Conservation (phyloP, 2,113 vertebrate species). For the Seriola quinqueradiata region DNA sequence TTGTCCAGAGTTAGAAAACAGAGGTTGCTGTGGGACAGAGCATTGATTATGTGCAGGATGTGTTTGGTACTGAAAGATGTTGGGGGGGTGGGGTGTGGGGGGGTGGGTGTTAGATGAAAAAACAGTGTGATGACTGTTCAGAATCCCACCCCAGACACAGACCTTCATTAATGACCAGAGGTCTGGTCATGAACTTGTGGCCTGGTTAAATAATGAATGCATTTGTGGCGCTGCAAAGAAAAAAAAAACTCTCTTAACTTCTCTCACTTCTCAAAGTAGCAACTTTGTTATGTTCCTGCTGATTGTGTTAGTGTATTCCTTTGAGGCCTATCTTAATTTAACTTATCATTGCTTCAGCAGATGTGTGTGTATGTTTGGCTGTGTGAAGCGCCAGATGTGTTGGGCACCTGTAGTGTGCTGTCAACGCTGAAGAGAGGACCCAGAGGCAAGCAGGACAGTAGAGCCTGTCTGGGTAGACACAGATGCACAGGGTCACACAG, state of each 20-base stretch:
- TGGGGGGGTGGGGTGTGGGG: slow-evolving; percentile 30
- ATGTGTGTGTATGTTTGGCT: slow-evolving; percentile 36
- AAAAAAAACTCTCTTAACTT: slow-evolving; percentile 52
- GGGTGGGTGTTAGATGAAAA: slow-evolving; percentile 59
- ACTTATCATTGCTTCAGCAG: slow-evolving; percentile 52
- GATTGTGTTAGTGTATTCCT: slow-evolving; percentile 53
- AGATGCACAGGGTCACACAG: slow-evolving; percentile 81
- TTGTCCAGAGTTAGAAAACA: slow-evolving; percentile 73
- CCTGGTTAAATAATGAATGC: slow-evolving; percentile 76
- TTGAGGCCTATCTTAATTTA: slow-evolving; percentile 46
- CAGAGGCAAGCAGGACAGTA: slow-evolving; percentile 68
- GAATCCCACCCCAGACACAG: slow-evolving; percentile 66
- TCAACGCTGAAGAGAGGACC: slow-evolving; percentile 65
- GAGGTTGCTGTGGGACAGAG: slow-evolving; percentile 75
- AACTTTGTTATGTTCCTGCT: slow-evolving; percentile 49
- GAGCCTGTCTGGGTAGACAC: slow-evolving; percentile 74
- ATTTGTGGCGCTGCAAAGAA: slow-evolving; percentile 55
- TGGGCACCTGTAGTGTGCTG: slow-evolving; percentile 77
- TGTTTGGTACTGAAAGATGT: slow-evolving; percentile 78
- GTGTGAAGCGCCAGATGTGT: slow-evolving; percentile 74
- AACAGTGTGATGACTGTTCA: slow-evolving; percentile 81
- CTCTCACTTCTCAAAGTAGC: slow-evolving; percentile 61
- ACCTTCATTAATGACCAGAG: slow-evolving; percentile 76
- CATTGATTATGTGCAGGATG: slow-evolving; percentile 77
- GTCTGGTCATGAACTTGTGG: slow-evolving; percentile 75